phyloP scores from a whole-genome alignment of 2,888 invertebrate species.

The Melinaea menophilus region DNA sequence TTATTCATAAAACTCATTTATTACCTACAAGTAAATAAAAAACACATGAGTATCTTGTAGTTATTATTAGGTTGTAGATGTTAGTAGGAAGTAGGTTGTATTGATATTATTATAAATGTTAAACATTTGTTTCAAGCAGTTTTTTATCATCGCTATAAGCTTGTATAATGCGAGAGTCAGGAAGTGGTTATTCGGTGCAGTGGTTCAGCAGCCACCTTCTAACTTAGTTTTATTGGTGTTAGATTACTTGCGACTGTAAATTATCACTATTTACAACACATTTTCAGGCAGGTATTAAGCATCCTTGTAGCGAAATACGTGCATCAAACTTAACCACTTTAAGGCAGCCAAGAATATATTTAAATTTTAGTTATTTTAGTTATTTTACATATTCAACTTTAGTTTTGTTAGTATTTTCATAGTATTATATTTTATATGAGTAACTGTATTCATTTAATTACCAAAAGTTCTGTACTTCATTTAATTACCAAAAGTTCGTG shows the following conservation, averaged over 20 bases:
- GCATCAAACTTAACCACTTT: background rate
- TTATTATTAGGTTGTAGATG: too few relatives aligned
- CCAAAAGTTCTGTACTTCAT: too few relatives aligned
- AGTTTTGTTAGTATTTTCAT: too few relatives aligned
- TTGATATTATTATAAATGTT: too few relatives aligned
- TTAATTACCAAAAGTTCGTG: background rate
- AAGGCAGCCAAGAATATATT: background rate
- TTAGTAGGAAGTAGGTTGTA: too few relatives aligned
- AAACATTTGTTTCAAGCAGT: too few relatives aligned
- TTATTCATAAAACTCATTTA: too few relatives aligned
- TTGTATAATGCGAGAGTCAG: background rate
- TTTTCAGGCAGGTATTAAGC: background rate
- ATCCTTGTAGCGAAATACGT: background rate
- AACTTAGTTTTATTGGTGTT: conserved; percentile 6
- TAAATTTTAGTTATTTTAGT: too few relatives aligned
- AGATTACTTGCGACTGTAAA: conserved; percentile 1
- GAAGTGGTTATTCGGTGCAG: conserved; percentile 1
- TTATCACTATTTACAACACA: background rate
- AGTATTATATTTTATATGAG: background rate
- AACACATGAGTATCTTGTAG: too few relatives aligned
- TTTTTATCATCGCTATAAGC: background rate
- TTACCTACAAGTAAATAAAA: too few relatives aligned
- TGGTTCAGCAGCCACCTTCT: background rate
- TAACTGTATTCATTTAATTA: background rate
- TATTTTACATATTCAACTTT: too few relatives aligned